Evolutionary conservation across 1,140 invertebrate species (phyloP), one percentile per base, ranked within the genome.

Genomic region (Euwallacea fornicatus): DNA sequence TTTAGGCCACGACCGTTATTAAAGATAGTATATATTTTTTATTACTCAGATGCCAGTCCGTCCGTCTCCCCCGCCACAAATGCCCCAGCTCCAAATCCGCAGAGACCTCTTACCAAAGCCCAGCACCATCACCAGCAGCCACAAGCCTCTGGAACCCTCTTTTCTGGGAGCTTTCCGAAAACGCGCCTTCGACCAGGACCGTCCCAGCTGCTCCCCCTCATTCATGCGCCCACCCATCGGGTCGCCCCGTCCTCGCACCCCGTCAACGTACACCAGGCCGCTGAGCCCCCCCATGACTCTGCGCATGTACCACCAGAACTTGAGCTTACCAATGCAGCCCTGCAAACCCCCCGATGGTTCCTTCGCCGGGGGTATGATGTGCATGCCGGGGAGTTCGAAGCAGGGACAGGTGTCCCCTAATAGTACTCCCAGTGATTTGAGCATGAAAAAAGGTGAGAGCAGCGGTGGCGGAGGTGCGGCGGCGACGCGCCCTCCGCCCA

Each of bases 11-110:
- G 13, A 50, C 21, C 4, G 21, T 4, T 33, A 33, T 33, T 33
- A 33, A 33, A 33, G 4, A 33, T 33, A 33, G 21, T 33, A 33
- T 33, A 33, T 33, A 33, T 33, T 33, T 33, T 4, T 33, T 4
- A 33, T 58, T 58, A n/a, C 16, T 2, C 11, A 58, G 21, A 16
- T 58, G 42, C 46, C 46, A 50, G 46, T 50, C 9, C 46, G 46
- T 2, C 46, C 46, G 9, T 33, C 63, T 8, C 21, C 63, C 7
- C 11, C 74, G 66, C 56, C 66, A 21, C 82, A 84, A 59, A 80
- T 87, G 69, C 87, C 87, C 1, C 87, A 88, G 71, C 76, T 91
- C 41, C 90, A 92, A 75, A 91, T 92, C 21, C 84, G 91, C 44
- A 83, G 90, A 78, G 90, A 91, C 75, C 81, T 92, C 63, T 76